Conservation (phyloP, 2,888 invertebrate species). For the Serripes groenlandicus region DNA sequence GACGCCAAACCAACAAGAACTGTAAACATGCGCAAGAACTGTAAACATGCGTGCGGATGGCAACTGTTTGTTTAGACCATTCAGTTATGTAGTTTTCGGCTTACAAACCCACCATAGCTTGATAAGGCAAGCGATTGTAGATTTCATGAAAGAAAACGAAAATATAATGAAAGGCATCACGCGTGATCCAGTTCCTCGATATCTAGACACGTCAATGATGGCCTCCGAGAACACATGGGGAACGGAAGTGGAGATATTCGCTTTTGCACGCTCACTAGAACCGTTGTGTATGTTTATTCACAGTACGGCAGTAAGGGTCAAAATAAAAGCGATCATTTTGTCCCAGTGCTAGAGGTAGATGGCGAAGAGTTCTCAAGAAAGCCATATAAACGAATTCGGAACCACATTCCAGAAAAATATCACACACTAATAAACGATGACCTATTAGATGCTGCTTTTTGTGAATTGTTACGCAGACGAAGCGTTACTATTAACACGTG, state of each 20-base stretch:
- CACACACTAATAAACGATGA: slow-evolving; percentile 14
- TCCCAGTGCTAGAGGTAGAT: slow-evolving; percentile 32
- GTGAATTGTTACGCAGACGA: slow-evolving; percentile 23
- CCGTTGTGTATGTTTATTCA: slow-evolving; percentile 23
- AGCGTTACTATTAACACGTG: slow-evolving; percentile 19
- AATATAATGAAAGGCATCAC: slow-evolving; percentile 23
- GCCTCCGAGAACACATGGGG: slow-evolving; percentile 2
- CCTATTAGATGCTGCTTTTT: slow-evolving; percentile 10
- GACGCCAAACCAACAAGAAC: slow-evolving; percentile 14
- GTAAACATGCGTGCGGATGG: slow-evolving; percentile 26
- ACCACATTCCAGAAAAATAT: slow-evolving; percentile 19
- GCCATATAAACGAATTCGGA: slow-evolving; percentile 29
- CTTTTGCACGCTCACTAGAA: slow-evolving; percentile 32
- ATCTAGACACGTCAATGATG: slow-evolving; percentile 32
- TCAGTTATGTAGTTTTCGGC: slow-evolving; percentile 31
- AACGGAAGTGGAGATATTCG: slow-evolving; percentile 33
- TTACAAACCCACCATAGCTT: slow-evolving; percentile 23
- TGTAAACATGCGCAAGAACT: slow-evolving; percentile 5
- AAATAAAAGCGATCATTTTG: slow-evolving; percentile 26
- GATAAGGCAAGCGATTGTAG: slow-evolving; percentile 23
- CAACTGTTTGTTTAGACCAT: slow-evolving; percentile 35
- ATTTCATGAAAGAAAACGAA: slow-evolving; percentile 32
- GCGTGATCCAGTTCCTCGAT: slow-evolving; percentile 10
- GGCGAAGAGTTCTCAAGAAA: slow-evolving; percentile 19
- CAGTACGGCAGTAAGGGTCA: slow-evolving; percentile 20